Base-by-base conservation (phyloP, 2,888 invertebrate species). In the Dicycla oo region DNA sequence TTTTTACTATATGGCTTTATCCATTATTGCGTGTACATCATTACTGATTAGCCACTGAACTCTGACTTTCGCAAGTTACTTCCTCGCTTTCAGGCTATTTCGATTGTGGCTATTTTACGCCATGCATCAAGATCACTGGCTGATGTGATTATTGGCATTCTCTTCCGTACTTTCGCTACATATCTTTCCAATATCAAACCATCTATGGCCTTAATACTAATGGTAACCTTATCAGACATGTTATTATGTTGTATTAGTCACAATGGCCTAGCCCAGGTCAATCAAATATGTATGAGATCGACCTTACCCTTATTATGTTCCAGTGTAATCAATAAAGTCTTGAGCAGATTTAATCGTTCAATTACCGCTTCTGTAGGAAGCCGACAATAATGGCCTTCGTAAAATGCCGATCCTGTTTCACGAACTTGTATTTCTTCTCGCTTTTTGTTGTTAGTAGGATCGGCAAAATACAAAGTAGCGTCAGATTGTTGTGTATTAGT, bases 321-420 rank as follows among this genome's bases (percentile, higher is more conserved):
- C 81, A 81, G 65, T 86, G 87, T 88, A 84, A 89, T 88, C 89
- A 88, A 90, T 89, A 87, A 88, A 86, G 76, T 80, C 80, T 82
- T 83, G 83, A 82, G 80, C 76, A 82, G 86, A 84, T 86, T 84
- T 88, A 90, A 91, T 90, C 88, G 86, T 81, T 87, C 87, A 85
- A 91, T 90, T 85, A 87, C 81, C 78, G 83, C 85, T 79, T 85
- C 75, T 80, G 76, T 82, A 69, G 69, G 67, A 76, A 76, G 86
- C 84, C 78, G 88, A 83, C 83, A 69, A 26, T 26, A 18, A 47
- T 45, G 13, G 69, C 49, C 18, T 34, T 61, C 43, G 51, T 73
- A 18, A 51, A 34, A 43, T 18, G 7, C 13, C 18, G 26, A 56
- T 38, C 58, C 61, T 65, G 69, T 75, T 78, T 74, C 66, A 73